Percentiles rank a stretch among this genome's conserved stretches.
Conservation (phyloP, 2,888 invertebrate genomes). For the Acrobasis suavella region DNA sequence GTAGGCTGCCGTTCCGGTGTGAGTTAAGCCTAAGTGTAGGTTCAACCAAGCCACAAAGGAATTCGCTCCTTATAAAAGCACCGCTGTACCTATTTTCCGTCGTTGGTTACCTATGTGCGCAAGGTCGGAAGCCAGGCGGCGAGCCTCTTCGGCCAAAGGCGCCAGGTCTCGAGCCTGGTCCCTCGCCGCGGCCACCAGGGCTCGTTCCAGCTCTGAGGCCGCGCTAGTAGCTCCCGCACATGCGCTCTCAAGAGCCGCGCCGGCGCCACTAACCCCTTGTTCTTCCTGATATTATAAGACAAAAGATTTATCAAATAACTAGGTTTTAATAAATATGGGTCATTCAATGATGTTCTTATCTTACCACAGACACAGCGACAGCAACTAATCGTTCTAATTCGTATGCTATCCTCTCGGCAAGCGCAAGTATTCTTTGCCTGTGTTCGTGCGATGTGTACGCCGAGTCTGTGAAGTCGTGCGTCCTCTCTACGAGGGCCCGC, state of each 20-base stretch:
- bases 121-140: conserved; percentile 73
- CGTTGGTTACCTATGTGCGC: conserved; percentile 77
- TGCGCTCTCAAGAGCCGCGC: conserved; percentile 80
- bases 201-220: conserved; percentile 91
- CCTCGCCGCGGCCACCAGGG: conserved; percentile 85
- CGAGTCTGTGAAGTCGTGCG: conserved; percentile 99
- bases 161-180: conserved; percentile 75
- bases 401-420: conserved; percentile 93
- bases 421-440: conserved; percentile 95
- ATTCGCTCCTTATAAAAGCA: conserved; percentile 45
- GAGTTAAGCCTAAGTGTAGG: no score
- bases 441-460: conserved; percentile 99
- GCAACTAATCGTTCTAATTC: conserved; percentile 95
- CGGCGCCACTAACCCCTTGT: conserved; percentile 62
- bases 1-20: no score
- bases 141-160: conserved; percentile 71
- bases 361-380: conserved; percentile 91
- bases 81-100: conserved; percentile 64
- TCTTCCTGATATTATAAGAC: conserved; percentile 57
- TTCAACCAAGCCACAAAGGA: conserved; percentile 43
- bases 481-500: conserved; percentile 95
- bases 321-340: neutral
- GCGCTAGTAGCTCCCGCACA: conserved; percentile 88
- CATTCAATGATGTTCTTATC: neutral
- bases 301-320: neutral